Percentiles rank a stretch among this genome's conserved stretches.
Evolutionary conservation across 1,140 invertebrate species (phyloP).

Genomic region (Trachymyrmex cornetzi): DNA sequence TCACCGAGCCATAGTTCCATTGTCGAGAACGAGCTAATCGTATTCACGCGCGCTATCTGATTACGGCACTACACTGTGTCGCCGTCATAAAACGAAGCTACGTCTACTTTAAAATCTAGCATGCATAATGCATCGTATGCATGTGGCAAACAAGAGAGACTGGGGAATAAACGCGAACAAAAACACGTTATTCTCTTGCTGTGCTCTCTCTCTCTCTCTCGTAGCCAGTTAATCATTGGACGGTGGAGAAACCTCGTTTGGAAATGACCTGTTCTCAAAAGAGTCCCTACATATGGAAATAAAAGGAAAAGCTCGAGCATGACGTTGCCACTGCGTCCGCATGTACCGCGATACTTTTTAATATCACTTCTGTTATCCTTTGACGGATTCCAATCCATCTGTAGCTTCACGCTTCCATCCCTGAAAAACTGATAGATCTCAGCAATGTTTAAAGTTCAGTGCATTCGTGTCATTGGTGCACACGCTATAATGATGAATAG

Average conservation of each 20-base stretch:
- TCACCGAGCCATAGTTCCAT: conserved; percentile 37
- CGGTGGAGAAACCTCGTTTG: conserved; percentile 58
- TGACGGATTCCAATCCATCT: conserved; percentile 59
- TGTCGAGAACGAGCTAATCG: conserved; percentile 55
- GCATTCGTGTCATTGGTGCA: neutral
- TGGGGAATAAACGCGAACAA: conserved; percentile 58
- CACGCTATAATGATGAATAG: conserved; percentile 39
- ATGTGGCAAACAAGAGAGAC: conserved; percentile 48
- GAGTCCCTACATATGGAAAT: conserved; percentile 15
- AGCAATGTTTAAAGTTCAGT: neutral
- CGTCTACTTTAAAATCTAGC: conserved; percentile 65
- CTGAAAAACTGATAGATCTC: conserved; percentile 4
- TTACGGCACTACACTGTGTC: conserved; percentile 52
- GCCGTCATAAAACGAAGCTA: conserved; percentile 52
- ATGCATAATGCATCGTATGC: conserved; percentile 62
- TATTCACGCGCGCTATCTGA: conserved; percentile 62
- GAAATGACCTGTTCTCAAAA: conserved; percentile 52
- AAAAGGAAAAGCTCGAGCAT: conserved; percentile 50
- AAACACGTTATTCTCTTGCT: conserved; percentile 53
- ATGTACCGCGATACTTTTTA: conserved; percentile 45
- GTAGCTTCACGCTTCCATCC: neutral
- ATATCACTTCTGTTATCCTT: conserved; percentile 59
- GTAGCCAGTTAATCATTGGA: conserved; percentile 53
- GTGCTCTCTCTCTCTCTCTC: neutral
- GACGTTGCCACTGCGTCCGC: neutral